Percentiles rank a stretch among this genome's conserved stretches.
phyloP scores from a whole-genome alignment of 2,888 invertebrate species.

The Coremacera marginata region DNA sequence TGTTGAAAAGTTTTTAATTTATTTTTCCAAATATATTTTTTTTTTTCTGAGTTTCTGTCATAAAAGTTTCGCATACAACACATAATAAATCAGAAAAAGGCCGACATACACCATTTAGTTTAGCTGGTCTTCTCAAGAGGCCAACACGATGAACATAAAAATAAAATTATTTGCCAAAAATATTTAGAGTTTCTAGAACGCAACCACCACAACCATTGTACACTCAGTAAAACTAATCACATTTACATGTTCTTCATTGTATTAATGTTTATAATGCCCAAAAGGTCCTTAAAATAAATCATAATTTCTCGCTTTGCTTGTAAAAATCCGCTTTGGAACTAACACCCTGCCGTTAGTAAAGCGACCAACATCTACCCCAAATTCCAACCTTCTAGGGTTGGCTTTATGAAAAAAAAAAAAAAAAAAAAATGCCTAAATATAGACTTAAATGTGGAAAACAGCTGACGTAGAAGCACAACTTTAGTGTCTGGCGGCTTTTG shows the following conservation, averaged over 20 bases:
- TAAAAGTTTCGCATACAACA: too few species aligned
- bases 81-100: too few species aligned
- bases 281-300: constrained; percentile 31
- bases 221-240: neutral
- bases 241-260: constrained; percentile 15
- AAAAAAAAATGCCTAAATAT: too few species aligned
- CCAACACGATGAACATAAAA: neutral
- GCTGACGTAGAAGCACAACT: too few species aligned
- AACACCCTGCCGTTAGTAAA: neutral
- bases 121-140: neutral
- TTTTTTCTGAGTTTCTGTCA: too few species aligned
- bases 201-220: neutral
- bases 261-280: constrained; percentile 11
- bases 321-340: neutral
- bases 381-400: too few species aligned
- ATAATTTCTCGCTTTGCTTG: constrained; percentile 30
- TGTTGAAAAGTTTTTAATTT: too few species aligned
- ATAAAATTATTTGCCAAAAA: neutral
- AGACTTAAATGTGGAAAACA: too few species aligned
- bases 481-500: too few species aligned
- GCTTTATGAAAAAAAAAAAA: too few species aligned
- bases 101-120: neutral
- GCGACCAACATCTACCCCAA: too few species aligned
- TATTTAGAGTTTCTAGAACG: neutral
- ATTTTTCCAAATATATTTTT: too few species aligned